phyloP scores from a whole-genome alignment of 2,113 vertebrate genomes.

The Xyliphius kryptos region DNA sequence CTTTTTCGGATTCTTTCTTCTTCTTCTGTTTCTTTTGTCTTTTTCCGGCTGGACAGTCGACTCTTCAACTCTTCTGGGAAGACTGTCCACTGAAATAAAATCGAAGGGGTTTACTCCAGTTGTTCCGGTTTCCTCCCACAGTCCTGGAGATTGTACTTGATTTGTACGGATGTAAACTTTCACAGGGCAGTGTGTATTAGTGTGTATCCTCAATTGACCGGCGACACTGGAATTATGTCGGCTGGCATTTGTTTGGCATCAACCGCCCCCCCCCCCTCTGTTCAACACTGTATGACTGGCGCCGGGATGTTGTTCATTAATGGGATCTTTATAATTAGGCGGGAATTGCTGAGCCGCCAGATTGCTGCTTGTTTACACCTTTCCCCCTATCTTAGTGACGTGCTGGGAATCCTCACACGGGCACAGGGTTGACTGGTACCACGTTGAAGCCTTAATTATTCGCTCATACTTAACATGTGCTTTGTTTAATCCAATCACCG shows the following conservation, averaged over 20 bases:
- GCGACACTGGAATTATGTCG: no score
- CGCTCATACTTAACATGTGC: slow-evolving; percentile 42
- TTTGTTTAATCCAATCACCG: slow-evolving; percentile 37
- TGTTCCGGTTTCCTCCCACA: no score
- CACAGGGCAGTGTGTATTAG: no score
- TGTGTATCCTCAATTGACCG: no score
- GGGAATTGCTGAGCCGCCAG: slow-evolving; percentile 44
- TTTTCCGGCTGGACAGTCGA: no score
- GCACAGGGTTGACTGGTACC: slow-evolving; percentile 27
- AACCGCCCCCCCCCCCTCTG: slow-evolving; percentile 22
- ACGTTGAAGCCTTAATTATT: slow-evolving; percentile 42
- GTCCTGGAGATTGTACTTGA: no score
- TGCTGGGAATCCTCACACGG: slow-evolving; percentile 45
- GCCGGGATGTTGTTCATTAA: slow-evolving; percentile 44
- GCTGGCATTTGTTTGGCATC: slow-evolving; percentile 26
- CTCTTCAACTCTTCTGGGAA: no score
- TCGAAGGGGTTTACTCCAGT: no score
- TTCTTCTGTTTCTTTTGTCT: no score
- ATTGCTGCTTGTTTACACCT: slow-evolving; percentile 52
- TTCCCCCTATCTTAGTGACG: slow-evolving; percentile 45
- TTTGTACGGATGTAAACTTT: no score
- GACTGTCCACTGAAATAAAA: no score
- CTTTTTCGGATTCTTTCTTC: no score
- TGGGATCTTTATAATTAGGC: slow-evolving; percentile 48
- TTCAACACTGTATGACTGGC: slow-evolving; percentile 41